Percentiles rank a stretch among this genome's conserved stretches.
These are phyloP conservation scores for Macrocentrus cingulum DNA, from an alignment of 1,140 invertebrate genomes.

Conservation along the genomic window DNA sequence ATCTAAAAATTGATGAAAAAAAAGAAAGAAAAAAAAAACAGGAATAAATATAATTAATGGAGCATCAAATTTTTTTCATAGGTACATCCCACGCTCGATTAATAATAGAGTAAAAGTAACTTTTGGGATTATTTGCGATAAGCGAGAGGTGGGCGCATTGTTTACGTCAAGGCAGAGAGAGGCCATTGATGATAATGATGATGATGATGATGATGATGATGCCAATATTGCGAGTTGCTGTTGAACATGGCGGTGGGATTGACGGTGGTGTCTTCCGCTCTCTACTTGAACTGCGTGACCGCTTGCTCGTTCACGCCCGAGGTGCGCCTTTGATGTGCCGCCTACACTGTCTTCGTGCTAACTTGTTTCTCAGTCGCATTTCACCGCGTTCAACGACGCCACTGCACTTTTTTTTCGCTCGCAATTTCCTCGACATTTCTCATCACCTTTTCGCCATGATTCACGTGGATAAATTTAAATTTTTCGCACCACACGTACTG, in stretches of 20 bases:
- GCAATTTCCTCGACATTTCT: neutral
- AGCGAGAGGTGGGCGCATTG: no score
- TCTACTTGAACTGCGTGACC: conserved; percentile 56
- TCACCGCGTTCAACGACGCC: conserved; percentile 20
- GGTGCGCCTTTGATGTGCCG: conserved; percentile 56
- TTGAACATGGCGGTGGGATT: conserved; percentile 41
- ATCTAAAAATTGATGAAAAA: neutral
- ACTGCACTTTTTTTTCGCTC: conserved; percentile 1
- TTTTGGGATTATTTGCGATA: no score
- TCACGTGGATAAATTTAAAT: neutral
- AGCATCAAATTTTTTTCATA: no score
- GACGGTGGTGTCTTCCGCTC: conserved; percentile 55
- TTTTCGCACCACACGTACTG: no score
- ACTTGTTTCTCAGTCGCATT: conserved; percentile 35
- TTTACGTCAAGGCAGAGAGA: no score
- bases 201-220: no score
- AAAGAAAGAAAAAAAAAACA: no score
- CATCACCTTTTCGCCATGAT: neutral
- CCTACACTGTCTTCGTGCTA: conserved; percentile 53
- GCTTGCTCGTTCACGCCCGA: conserved; percentile 56
- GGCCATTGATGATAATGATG: no score
- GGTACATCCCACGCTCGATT: no score
- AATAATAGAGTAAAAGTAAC: no score
- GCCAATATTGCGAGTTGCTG: no score
- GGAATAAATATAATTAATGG: no score